Base-by-base conservation (phyloP, 2,888 invertebrate genomes). In the Mechanitis messenoides region DNA sequence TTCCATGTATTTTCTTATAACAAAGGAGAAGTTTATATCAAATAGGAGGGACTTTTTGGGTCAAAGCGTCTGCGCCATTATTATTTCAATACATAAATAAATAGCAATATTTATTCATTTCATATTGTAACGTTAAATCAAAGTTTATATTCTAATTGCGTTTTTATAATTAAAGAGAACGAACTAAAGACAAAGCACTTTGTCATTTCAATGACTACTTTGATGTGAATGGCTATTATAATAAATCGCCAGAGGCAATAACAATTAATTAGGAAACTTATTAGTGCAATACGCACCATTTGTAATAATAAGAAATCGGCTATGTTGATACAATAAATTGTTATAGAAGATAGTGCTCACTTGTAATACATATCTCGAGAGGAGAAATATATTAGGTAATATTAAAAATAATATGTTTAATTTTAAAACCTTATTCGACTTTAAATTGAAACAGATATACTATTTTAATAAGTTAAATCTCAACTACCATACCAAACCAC, bases 191-290 rank as follows among this genome's bases (percentile, higher is more conserved):
- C 20, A 31, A 31, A 11, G 31, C 50, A 31, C 31, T 60, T 60
- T 65, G 56, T 62, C 65, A 65, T 55, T 38, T 55, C 38, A 46
- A n/a, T 35, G 61, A 59, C 57, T 50, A 50, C 58, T 66, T 66
- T 66, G 63, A 66, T 63, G 65, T 63, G 59, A 61, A 56, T 45
- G 56, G 61, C 61, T 61, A 63, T 63, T 66, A 63, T 61, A 66
- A 66, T 66, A 66, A 71, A 73, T 74, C 69, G 69, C 64, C 69
- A 70, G 71, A 69, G 66, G 77, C 76, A 75, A 78, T 83, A 82
- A 80, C 83, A 82, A 84, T 84, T 83, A 83, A 84, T 84, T 81
- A 83, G 73, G 72, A 71, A 78, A 78, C 74, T 80, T 83, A 81
- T 81, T 81, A 77, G 76, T 62, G 54, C 62, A 65, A 61, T 68